phyloP scores from a whole-genome alignment of 2,888 invertebrate genomes.

The Tridacna gigas region DNA sequence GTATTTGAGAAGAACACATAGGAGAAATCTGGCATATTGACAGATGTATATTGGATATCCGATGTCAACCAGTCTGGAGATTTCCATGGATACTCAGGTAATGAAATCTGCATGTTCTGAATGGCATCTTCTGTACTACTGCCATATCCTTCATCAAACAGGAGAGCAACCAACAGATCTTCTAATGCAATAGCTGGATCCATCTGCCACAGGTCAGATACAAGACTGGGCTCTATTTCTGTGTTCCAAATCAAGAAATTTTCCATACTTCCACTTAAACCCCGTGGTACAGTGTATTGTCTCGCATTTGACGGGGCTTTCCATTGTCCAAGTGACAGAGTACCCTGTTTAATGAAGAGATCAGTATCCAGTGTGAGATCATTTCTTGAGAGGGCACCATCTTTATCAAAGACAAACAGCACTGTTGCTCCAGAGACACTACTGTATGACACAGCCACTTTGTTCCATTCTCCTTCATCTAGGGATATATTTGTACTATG shows the following conservation, averaged over 20 bases:
- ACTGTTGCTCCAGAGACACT: conserved; percentile 59
- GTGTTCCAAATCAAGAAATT: conserved; percentile 72
- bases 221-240: conserved; percentile 65
- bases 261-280: conserved; percentile 69
- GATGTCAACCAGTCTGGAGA: conserved; percentile 72
- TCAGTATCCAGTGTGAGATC: conserved; percentile 36
- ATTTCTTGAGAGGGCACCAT: conserved; percentile 58
- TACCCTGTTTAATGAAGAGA: conserved; percentile 63
- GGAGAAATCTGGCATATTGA: conserved; percentile 44
- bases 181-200: conserved; percentile 61
- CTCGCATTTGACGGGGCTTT: conserved; percentile 65
- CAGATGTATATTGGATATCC: conserved; percentile 60
- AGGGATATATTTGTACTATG: conserved; percentile 60
- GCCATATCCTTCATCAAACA: conserved; percentile 74
- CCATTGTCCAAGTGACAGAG: conserved; percentile 73
- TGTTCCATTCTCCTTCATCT: conserved; percentile 70
- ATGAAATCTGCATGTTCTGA: conserved; percentile 34
- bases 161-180: conserved; percentile 59
- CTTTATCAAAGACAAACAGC: conserved; percentile 65
- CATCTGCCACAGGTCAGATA: conserved; percentile 69
- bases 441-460: conserved; percentile 69
- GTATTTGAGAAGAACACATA: conserved; percentile 53
- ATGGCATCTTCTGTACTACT: conserved; percentile 39
- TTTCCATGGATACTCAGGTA: conserved; percentile 72
- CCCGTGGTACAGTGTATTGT: conserved; percentile 41